Percentiles rank a stretch among this genome's conserved stretches.
Evolutionary conservation across 2,888 invertebrate species (phyloP).

Genomic region (Petrolisthes cinctipes): DNA sequence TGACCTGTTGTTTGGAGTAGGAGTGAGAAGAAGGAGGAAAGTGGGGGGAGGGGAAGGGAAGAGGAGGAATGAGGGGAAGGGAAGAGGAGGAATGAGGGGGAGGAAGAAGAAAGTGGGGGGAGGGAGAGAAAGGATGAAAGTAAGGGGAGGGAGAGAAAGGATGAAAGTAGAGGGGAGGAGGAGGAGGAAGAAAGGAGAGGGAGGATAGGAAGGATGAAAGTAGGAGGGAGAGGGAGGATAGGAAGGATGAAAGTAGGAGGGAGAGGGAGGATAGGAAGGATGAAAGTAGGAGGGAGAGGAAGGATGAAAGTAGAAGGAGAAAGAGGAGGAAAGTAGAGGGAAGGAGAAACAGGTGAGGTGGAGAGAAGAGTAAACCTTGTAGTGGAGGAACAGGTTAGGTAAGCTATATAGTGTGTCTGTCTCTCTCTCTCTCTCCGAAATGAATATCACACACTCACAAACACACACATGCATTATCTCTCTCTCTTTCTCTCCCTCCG

Average conservation of each 20-base stretch:
- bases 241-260: too few relatives aligned
- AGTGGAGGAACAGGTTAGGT: too few relatives aligned
- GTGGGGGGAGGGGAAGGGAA: too few relatives aligned
- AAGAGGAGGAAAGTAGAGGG: too few relatives aligned
- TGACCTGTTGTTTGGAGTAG: too few relatives aligned
- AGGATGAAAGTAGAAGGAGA: too few relatives aligned
- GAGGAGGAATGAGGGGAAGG: too few relatives aligned
- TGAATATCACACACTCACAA: neutral
- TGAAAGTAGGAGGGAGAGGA: neutral
- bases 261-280: neutral
- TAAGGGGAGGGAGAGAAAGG: neutral
- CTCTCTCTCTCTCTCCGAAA: neutral
- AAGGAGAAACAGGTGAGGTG: too few relatives aligned
- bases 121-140: neutral
- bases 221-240: too few relatives aligned
- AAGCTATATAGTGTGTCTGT: neutral
- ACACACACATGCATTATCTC: neutral
- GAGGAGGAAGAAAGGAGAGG: neutral
- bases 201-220: neutral
- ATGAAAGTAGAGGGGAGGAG: neutral
- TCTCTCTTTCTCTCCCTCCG: neutral
- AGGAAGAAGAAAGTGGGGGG: neutral
- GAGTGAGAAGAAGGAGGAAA: too few relatives aligned
- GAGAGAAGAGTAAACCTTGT: too few relatives aligned
- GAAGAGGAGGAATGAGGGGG: too few relatives aligned